Base-by-base conservation (phyloP, 92 coral and sea anemone genomes). In the Phenganax subtilis region DNA sequence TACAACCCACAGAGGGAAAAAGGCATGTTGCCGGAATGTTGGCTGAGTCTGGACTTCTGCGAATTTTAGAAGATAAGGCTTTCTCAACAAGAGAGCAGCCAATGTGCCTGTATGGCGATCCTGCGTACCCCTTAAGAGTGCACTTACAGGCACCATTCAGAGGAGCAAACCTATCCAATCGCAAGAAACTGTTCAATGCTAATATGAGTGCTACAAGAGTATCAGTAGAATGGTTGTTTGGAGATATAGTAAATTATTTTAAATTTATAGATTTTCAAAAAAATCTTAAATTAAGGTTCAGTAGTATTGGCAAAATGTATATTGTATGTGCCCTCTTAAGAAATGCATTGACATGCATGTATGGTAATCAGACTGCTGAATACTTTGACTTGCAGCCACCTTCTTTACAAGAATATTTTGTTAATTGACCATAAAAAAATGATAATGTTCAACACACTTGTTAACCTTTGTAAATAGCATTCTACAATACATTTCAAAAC, bases 291-390 rank as follows among this genome's bases (percentile, higher is more conserved):
- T 28, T 67, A 11, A 47, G 44, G 44, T 67, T 74, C 15, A 74
- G 79, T 57, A 55, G 58, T 27, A 51, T 74, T 74, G 79, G 79
- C 79, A 74, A 74, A 51, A 74, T 74, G 79, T 74, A 74, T 37
- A 52, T 74, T 52, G 79, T 74, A 52, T 53, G 60, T 54, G 79
- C 62, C 16, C 25, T 74, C n/a, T 17, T 74, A 47, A 74, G 79
- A 37, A 74, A 74, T 74, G 62, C 61, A n/a, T 55, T 74, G 30
- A 74, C 61, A 74, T 74, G 79, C 58, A 16, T 74, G 79, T 74
- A 74, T 57, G 58, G 58, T 15, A 53, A 74, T 16, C 17, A 27
- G 54, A 74, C 79, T 3, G 56, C 79, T 52, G 28, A 74, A 27
- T 74, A 16, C 61, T 74, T 74, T 74, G 79, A 74, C 25, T 57